Evolutionary conservation across 2,888 invertebrate genomes (phyloP).

Genomic region (Amblyjoppa proteus): DNA sequence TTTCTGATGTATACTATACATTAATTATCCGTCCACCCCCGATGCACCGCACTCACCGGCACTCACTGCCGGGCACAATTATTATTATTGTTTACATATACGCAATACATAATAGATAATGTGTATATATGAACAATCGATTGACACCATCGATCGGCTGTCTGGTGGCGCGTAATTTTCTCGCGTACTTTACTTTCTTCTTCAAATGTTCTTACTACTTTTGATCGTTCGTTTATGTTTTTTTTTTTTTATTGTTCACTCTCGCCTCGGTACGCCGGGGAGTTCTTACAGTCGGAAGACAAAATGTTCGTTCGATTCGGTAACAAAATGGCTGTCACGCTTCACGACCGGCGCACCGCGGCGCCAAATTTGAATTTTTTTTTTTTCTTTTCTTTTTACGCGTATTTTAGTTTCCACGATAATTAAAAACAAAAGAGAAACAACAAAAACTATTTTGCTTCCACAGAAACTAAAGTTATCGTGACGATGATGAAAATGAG

Average conservation of each 20-base stretch:
- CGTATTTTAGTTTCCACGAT: not conserved
- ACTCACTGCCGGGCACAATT: constrained; percentile 71
- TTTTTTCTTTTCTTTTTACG: constrained; percentile 29
- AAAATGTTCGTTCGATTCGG: not conserved
- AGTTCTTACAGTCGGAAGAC: not conserved
- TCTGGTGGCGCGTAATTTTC: constrained; percentile 77
- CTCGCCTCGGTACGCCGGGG: constrained; percentile 45
- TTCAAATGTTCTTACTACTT: constrained; percentile 41
- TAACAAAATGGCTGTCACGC: not conserved
- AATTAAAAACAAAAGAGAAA: constrained; percentile 18
- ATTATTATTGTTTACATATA: constrained; percentile 67
- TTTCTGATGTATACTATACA: constrained; percentile 49
- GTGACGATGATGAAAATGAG: constrained; percentile 56
- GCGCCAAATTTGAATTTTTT: constrained; percentile 11
- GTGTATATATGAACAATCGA: constrained; percentile 64
- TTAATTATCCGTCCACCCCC: constrained; percentile 57
- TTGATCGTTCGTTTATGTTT: constrained; percentile 39
- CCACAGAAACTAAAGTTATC: constrained; percentile 65
- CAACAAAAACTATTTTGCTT: constrained; percentile 57
- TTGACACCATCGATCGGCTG: constrained; percentile 78
- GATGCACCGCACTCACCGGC: constrained; percentile 77
- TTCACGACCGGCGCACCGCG: constrained; percentile 24
- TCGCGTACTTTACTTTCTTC: constrained; percentile 31
- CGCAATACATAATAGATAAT: constrained; percentile 59
- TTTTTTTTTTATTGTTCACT: constrained; percentile 38